Base-by-base conservation (phyloP, 2,888 invertebrate species). In the Heteromurus nitidus region DNA sequence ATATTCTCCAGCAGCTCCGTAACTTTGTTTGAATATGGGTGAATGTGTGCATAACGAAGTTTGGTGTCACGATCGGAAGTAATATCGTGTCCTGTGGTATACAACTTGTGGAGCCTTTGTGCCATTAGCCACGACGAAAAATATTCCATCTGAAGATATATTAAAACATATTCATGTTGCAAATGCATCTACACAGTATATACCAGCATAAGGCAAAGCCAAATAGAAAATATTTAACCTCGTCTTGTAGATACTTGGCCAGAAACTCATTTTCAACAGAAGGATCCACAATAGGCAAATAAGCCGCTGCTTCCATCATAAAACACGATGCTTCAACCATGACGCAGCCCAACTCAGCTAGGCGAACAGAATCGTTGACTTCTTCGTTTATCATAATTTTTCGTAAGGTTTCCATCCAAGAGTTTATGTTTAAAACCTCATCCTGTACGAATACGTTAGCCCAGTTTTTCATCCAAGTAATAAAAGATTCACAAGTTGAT, bases 251-350 rank as follows among this genome's bases (percentile, higher is more conserved):
- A 85, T 95, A 94, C 58, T 92, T 89, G 11, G 93, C 91, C 89
- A 95, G 95, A 0, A 96, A 89, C 0, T 92, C 91, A 84, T 93
- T 92, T 89, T 96, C 96, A 79, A 94, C 93, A 0, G 95, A 93
- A 0, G 96, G 96, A 90, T 98, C 98, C 3, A 97, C 93, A 0
- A 92, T 89, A 20, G 93, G 93, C 13, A 94, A 90, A 1, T 90
- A 89, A 5, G 88, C 82, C 5, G 88, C 69, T 2, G 88, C 64
- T 31, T 77, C 80, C 67, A 86, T 72, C 47, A 87, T 80, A 26
- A 83, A 24, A 3, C 73, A 82, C 20, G 86, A 87, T 11, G 77
- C 36, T 24, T 83, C 58, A 0, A 87, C 77, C 31, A 85, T 81
- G 7, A 80, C 36, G 18, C 67, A 67, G 0, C 86, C 87, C 22